Conservation (phyloP, 2,888 invertebrate species). For the Apotomis turbidana region DNA sequence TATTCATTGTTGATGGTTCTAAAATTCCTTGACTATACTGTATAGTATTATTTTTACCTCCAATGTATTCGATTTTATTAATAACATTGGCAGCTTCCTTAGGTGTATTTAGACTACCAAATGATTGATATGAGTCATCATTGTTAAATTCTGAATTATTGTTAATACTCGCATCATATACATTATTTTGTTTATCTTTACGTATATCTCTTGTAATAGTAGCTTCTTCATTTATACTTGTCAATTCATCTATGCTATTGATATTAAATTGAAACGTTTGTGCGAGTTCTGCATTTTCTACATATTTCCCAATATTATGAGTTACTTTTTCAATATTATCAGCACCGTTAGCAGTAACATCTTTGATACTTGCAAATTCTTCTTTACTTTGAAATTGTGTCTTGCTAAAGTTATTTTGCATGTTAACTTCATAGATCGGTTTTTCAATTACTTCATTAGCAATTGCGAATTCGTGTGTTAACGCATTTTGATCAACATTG, state of each 20-base stretch:
- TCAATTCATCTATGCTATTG: neutral
- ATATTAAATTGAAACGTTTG: neutral
- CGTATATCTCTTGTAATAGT: neutral
- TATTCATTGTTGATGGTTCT: constrained; percentile 8
- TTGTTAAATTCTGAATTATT: neutral
- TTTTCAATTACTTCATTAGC: neutral
- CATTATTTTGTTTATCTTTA: neutral
- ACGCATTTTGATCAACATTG: neutral
- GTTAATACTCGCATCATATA: neutral
- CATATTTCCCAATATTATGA: neutral
- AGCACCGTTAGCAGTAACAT: neutral
- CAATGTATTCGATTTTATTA: neutral
- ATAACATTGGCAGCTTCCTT: neutral
- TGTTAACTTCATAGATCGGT: neutral
- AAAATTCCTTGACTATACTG: neutral
- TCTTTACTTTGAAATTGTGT: neutral
- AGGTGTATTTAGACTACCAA: neutral
- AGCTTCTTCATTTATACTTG: neutral
- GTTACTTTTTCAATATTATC: neutral
- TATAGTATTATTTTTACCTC: neutral
- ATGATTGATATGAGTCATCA: neutral
- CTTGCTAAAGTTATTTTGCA: neutral
- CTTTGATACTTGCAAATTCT: neutral
- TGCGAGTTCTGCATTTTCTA: neutral
- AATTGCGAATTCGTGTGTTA: neutral